phyloP scores from a whole-genome alignment of 2,888 invertebrate genomes.

The Himalopsyche anomala region DNA sequence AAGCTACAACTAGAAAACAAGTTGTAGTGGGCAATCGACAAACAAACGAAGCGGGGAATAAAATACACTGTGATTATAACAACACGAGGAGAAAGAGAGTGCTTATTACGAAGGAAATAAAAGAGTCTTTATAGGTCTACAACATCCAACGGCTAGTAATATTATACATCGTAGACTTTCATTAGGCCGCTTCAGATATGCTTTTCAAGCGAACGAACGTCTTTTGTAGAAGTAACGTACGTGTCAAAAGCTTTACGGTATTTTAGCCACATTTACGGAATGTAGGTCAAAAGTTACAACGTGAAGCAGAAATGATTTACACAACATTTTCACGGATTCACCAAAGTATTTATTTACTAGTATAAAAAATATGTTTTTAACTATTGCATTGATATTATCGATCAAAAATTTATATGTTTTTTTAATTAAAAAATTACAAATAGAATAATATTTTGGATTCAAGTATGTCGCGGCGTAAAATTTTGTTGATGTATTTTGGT shows the following conservation, averaged over 20 bases:
- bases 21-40: slow-evolving; percentile 10
- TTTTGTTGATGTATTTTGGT: no score
- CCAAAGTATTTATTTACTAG: no score
- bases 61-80: slow-evolving; percentile 28
- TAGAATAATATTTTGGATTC: no score
- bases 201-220: slow-evolving; percentile 1
- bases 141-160: slow-evolving; percentile 22
- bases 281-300: neutral
- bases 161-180: slow-evolving; percentile 33
- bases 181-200: neutral
- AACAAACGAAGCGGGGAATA: slow-evolving; percentile 2
- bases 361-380: no score
- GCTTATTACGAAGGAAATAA: slow-evolving; percentile 9
- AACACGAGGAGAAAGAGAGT: slow-evolving; percentile 7
- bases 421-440: no score
- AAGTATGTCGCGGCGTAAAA: no score
- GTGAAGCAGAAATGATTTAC: neutral
- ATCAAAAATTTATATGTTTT: no score
- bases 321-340: neutral
- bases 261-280: neutral
- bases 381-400: no score
- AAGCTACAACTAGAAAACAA: neutral
- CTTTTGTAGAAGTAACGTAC: slow-evolving; percentile 19
- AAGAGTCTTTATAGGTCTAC: slow-evolving; percentile 4
- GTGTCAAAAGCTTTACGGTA: slow-evolving; percentile 6